Base-by-base conservation (phyloP, 2,888 invertebrate species). In the Aporophyla nigra region DNA sequence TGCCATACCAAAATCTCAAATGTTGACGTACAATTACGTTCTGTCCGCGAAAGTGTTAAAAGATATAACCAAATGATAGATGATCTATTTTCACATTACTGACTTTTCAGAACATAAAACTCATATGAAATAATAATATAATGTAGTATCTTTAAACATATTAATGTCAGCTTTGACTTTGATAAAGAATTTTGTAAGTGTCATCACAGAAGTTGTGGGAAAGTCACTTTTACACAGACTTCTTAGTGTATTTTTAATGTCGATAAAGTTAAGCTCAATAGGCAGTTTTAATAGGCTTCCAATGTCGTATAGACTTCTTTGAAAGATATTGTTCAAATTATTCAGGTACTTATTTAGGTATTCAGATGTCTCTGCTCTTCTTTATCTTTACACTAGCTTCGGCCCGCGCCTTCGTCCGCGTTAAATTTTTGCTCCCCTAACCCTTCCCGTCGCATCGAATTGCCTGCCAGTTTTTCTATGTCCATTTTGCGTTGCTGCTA, bases 41-140 rank as follows among this genome's bases (percentile, higher is more conserved):
- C n/a, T n/a, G n/a, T n/a, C n/a, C n/a, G n/a, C n/a, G n/a, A n/a
- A n/a, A n/a, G n/a, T n/a, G n/a, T 33, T 27, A 51, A 40, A 68
- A 71, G 19, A 51, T 43, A 61, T 27, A 43, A n/a, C n/a, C 24
- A 67, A 49, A 71, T 71, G 49, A 78, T 67, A 71, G 21, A 71
- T 71, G 40, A 76, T 76, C 46, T 54, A 54, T 61, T 75, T 71
- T 54, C 14, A 62, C 53, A 63, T 33, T 49, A 0, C 19, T 40
- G 12, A 53, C 71, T n/a, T 76, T 33, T 43, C 21, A 16, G 16
- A 65, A 58, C 21, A 4, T 24, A 27, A 0, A 71, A 40, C 12
- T 19, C 24, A 21, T 51, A 56, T 61, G 33, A 54, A 54, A 53
- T 78, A 27, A 61, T 24, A 21, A 27, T n/a, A 5, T 24, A 58